Evolutionary conservation across 2,113 vertebrate species (phyloP).

Genomic region (Mirounga angustirostris): DNA sequence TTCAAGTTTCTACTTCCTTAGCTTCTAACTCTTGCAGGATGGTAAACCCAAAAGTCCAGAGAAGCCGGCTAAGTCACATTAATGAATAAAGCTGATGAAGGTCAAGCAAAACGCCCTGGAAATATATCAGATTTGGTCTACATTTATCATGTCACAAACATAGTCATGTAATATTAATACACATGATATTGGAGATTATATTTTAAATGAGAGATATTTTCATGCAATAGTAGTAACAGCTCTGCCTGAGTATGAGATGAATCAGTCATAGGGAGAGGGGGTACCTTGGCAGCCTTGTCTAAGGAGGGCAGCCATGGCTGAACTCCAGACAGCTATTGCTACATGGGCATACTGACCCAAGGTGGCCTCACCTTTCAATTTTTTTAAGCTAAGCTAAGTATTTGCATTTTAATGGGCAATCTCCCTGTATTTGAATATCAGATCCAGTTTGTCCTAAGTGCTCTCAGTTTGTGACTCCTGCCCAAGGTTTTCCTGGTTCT

Average conservation of each 20-base stretch:
- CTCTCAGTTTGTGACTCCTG: neutral
- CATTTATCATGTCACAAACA: neutral
- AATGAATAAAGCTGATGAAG: neutral
- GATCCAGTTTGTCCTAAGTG: neutral
- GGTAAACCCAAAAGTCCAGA: neutral
- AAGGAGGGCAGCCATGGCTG: neutral
- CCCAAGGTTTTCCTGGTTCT: neutral
- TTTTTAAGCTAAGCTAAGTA: neutral
- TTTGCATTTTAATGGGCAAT: neutral
- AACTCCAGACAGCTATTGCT: neutral
- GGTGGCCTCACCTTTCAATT: neutral
- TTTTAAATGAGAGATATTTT: slow-evolving; percentile 11
- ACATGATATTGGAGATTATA: neutral
- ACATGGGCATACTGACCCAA: neutral
- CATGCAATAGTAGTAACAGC: neutral
- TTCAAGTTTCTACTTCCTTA: neutral
- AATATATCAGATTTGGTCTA: neutral
- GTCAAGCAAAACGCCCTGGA: neutral
- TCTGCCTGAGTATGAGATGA: neutral
- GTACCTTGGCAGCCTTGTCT: neutral
- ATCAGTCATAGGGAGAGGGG: neutral
- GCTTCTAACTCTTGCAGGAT: neutral
- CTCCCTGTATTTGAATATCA: neutral
- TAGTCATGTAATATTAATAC: neutral
- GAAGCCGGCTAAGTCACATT: neutral